Conservation (phyloP, 1,140 invertebrate species). For the Orussus abietinus region DNA sequence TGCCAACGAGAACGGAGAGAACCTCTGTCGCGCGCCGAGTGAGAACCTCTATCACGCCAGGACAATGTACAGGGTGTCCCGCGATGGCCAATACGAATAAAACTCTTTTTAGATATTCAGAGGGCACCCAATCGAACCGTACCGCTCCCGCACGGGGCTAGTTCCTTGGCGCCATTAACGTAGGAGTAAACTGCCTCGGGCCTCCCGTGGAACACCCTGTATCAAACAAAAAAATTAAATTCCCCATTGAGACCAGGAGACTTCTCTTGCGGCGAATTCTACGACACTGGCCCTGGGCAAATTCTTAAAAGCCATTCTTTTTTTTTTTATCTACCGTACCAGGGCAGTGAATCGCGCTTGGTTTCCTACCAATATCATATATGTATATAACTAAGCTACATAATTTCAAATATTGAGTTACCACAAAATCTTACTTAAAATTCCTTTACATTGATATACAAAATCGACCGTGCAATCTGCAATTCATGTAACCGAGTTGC, state of each 20-base stretch:
- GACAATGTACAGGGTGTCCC: background rate
- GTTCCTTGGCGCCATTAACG: background rate
- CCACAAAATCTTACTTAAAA: no score
- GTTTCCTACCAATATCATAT: no score
- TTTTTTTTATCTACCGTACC: background rate
- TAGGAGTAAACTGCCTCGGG: conserved; percentile 16
- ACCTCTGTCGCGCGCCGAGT: no score
- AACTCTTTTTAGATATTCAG: background rate
- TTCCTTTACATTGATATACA: no score
- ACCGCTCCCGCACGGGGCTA: background rate
- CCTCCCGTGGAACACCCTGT: conserved; percentile 33
- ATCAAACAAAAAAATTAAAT: conserved; percentile 21
- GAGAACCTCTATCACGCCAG: no score
- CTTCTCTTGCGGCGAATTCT: conserved; percentile 19
- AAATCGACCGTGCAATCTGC: no score
- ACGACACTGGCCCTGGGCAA: conserved; percentile 22
- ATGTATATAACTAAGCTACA: no score
- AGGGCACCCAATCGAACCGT: background rate
- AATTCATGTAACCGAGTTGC: no score
- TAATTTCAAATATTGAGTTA: no score
- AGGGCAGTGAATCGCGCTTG: no score
- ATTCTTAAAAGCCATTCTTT: no score
- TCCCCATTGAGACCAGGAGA: background rate
- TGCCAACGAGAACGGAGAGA: no score
- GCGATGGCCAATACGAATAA: conserved; percentile 1